Evolutionary conservation across 2,113 vertebrate species (phyloP).

Genomic region (Sceloporus tristichus): DNA sequence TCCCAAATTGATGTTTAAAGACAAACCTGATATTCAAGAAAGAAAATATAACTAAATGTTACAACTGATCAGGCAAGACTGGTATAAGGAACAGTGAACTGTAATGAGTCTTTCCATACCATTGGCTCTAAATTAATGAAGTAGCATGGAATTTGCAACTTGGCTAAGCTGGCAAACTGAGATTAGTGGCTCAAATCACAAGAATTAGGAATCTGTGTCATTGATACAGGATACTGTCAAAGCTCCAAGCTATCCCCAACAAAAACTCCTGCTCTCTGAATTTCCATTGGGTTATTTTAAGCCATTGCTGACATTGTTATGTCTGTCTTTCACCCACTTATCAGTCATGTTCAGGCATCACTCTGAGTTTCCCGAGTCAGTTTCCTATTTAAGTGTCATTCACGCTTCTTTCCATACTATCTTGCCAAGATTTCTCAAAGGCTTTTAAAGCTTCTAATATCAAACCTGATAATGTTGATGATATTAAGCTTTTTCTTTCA

Average conservation of each 20-base stretch:
- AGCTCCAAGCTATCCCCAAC: constrained; percentile 63
- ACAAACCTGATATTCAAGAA: constrained; percentile 4
- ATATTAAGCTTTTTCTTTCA: background rate
- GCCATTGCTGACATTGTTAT: constrained; percentile 59
- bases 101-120: constrained; percentile 13
- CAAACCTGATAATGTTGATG: constrained; percentile 27
- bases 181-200: constrained; percentile 61
- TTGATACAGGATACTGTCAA: constrained; percentile 69
- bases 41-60: accelerated
- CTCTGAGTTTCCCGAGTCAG: constrained; percentile 63
- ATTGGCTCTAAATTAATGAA: constrained; percentile 27
- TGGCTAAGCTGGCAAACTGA: constrained; percentile 46
- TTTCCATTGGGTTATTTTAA: constrained; percentile 69
- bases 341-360: constrained; percentile 67
- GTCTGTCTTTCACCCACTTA: constrained; percentile 63
- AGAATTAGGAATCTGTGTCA: constrained; percentile 54
- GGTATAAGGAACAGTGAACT: constrained; percentile 10
- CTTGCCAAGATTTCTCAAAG: constrained; percentile 53
- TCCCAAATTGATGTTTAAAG: background rate
- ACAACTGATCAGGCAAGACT: background rate
- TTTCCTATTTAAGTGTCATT: constrained; percentile 48
- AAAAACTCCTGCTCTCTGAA: constrained; percentile 65
- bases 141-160: constrained; percentile 35
- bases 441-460: background rate
- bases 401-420: constrained; percentile 35